Evolutionary conservation across 2,888 invertebrate species (phyloP), one percentile per base, ranked within the genome.

Genomic region (Ophion costatus): DNA sequence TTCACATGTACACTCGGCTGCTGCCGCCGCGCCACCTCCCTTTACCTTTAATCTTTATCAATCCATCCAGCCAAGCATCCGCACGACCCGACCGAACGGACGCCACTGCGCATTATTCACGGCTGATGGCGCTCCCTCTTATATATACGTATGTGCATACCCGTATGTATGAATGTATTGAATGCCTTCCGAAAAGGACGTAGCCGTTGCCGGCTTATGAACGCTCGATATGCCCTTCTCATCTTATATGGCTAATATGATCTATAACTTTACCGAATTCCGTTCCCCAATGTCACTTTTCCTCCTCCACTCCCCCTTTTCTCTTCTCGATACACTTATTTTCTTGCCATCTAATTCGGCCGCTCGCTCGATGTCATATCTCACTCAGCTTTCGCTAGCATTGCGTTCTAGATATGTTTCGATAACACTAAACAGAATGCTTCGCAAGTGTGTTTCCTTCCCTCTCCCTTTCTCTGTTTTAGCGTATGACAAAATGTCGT

Each of bases 1-100:
- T 80, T 77, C 64, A 73, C 57, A 22, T 61, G 33, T 67, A 59
- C 67, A 59, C 67, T 74, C 67, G 45, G 66, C 76, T 73, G 63
- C 24, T 63, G 51, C 61, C 80, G 84, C 75, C 75, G 82, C 73
- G 80, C 86, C 89, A 87, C 87, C 87, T 89, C 88, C 87, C 86
- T 89, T 92, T 91, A 93, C 93, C 92, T 93, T 92, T 93, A 93
- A 93, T 93, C 93, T 93, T 92, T 93, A 92, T 93, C 93, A 93
- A 93, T 93, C 91, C 93, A 90, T 90, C 91, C 91, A 91, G 89
- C 88, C 91, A 88, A 89, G 89, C 89, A 88, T 87, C 88, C 87
- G 87, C 86, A 86, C 88, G 86, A 84, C 82, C 79, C 86, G 79
- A 87, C 87, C 88, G 88, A 87, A 88, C 88, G 89, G 88, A 91